Conservation (phyloP, 2,888 invertebrate species). For the Anticlea derivata region DNA sequence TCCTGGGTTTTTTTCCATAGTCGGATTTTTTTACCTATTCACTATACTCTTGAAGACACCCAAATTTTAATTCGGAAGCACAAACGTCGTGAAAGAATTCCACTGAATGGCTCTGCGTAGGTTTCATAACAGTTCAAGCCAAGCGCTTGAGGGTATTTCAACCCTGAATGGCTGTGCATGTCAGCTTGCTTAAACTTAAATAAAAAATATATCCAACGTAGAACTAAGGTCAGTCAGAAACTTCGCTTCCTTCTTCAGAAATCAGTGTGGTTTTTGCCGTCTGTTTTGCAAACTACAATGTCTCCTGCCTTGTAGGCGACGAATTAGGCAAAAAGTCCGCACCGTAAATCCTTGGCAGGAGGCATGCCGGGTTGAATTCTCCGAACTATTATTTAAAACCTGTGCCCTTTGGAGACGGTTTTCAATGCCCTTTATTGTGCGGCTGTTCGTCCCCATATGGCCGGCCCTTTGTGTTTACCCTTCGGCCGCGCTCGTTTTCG, state of each 20-base stretch:
- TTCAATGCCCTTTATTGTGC: constrained; percentile 62
- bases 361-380: constrained; percentile 58
- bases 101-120: no score
- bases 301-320: constrained; percentile 43
- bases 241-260: constrained; percentile 19
- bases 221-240: constrained; percentile 24
- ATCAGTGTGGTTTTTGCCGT: constrained; percentile 37
- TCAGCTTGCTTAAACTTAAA: no score
- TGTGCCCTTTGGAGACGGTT: constrained; percentile 61
- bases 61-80: no score
- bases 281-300: constrained; percentile 1
- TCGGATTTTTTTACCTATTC: no score
- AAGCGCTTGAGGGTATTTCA: no score
- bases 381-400: constrained; percentile 62
- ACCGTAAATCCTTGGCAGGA: constrained; percentile 47
- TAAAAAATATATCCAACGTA: no score
- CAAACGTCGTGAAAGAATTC: no score
- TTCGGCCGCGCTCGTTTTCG: constrained; percentile 36
- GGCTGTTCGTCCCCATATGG: constrained; percentile 47
- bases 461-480: constrained; percentile 55
- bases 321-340: constrained; percentile 56
- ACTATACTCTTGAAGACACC: no score
- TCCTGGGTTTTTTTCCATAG: no score
- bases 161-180: no score
- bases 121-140: no score